These are phyloP conservation scores for Epinephelus fuscoguttatus DNA, from an alignment of 2,113 vertebrate genomes.

Conservation along the genomic window DNA sequence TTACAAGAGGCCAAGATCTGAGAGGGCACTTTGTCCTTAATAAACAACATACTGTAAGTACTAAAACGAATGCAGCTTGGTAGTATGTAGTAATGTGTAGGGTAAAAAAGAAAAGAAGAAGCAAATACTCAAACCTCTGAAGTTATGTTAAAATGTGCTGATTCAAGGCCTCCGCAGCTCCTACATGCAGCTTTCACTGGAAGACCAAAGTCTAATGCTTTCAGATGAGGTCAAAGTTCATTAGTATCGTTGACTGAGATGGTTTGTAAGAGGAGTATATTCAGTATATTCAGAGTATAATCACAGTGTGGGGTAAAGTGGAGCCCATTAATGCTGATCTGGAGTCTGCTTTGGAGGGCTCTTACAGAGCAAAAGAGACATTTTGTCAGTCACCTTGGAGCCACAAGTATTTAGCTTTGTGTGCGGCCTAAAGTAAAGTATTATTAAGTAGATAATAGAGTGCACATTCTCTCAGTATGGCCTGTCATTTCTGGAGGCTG, in stretches of 20 bases:
- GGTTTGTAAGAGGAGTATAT: conserved; percentile 30
- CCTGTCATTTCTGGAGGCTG: background rate
- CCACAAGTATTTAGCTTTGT: conserved; percentile 25
- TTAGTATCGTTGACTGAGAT: conserved; percentile 37
- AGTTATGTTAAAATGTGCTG: conserved; percentile 45
- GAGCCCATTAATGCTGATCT: conserved; percentile 38
- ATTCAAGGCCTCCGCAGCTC: conserved; percentile 47
- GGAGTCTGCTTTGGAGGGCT: conserved; percentile 41
- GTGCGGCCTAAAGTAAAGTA: conserved; percentile 13
- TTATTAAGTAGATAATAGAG: conserved; percentile 9
- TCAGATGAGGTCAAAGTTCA: conserved; percentile 60
- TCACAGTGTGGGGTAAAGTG: conserved; percentile 42
- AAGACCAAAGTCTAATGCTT: conserved; percentile 35
- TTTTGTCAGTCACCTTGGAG: conserved; percentile 24
- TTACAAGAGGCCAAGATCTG: conserved; percentile 67
- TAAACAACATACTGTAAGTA: conserved; percentile 62
- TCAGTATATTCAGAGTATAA: too few species aligned
- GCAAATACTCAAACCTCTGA: conserved; percentile 19
- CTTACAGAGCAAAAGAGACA: conserved; percentile 21
- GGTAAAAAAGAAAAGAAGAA: conserved; percentile 30
- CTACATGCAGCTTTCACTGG: conserved; percentile 16
- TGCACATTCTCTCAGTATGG: background rate
- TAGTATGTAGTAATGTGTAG: conserved; percentile 1
- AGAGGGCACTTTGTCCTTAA: conserved; percentile 55
- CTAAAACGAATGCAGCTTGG: conserved; percentile 43